Base-by-base conservation (phyloP, 2,113 vertebrate species). In the Dicaeum eximium region DNA sequence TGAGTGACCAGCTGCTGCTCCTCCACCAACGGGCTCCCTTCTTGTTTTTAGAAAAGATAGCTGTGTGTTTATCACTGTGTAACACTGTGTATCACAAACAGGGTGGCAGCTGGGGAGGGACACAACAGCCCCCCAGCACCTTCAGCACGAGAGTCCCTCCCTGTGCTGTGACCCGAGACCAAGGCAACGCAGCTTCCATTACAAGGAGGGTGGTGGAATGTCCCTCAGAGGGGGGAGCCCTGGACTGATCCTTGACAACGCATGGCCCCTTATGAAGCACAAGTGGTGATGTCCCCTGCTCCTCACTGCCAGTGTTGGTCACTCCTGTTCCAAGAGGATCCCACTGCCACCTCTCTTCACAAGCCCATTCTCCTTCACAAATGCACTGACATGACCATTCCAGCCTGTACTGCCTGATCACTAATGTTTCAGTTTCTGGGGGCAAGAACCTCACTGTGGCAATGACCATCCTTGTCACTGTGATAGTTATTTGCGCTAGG, bases 271-370 rank as follows among this genome's bases (percentile, higher is more conserved):
- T 42, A 9, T 1, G 2, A 60, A 71, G 8, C 25, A 31, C 22
- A 40, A 15, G 72, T 4, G 14, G 30, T 60, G 45, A 25, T 42
- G 31, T 22, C 51, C 31, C 35, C 9, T 44, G n/a, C 28, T 81
- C 30, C 44, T 54, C 56, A 38, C 21, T 64, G 30, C 81, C 30
- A n/a, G 14, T 6, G 3, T 4, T 21, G 45, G 38, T 47, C 35
- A 13, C 19, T 64, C 27, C 51, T 5, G 2, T 40, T 58, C 60
- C 9, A 2, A 33, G 74, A 51, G 25, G 13, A 51, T 48, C 30
- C 40, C 25, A 8, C 30, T 19, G 9, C 23, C 33, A 10, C 3
- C 0, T 14, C 11, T 1, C 28, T 25, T 37, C 71, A 33, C 81
- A 24, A 71, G 12, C 30, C 33, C 0, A 0, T 35, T 86, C 23